Base-by-base conservation (phyloP, 2,797 vertebrate species). In the Anguilla obscura region DNA sequence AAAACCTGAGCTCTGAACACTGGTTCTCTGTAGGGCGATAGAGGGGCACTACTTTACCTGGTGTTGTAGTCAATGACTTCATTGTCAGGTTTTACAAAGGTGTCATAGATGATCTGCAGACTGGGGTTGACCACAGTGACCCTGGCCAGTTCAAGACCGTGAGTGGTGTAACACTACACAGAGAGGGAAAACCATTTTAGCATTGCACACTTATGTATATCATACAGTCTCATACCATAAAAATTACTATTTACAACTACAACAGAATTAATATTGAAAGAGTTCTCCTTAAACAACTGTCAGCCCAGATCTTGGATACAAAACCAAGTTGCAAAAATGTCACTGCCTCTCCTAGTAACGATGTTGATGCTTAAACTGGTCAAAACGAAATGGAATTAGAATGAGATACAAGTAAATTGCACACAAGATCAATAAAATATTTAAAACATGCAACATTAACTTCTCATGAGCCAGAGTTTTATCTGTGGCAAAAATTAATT, bases 1-100 rank as follows among this genome's bases (percentile, higher is more conserved):
- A n/a, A 48, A 45, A 18, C 24, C 40, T 8, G 27, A 4, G 58
- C 9, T 18, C 71, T 79, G 24, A 71, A 71, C 7, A 27, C 21
- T 84, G 10, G 1, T 52, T 52, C 52, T 85, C 8, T 45, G 48
- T 82, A 40, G 45, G 12, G 12, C 48, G 33, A 18, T 4, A 48
- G 3, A 45, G 45, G 45, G 33, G 10, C 5, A 2, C 74, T 16
- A 60, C 0, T 52, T 89, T 95, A 97, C 96, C 96, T 97, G 88
- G 92, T 96, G 90, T 97, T 96, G 87, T 93, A 97, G 93, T 98
- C 97, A 87, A 97, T 92, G 84, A 97, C 93, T 87, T 97, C 96
- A 90, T 95, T 94, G 86, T 94, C 93, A 52, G 97, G 96, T 90
- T 93, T 96, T 91, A 98, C 96, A 91, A 97, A 96, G 0, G 93